Base-by-base conservation (phyloP, 2,113 vertebrate species). In the Suncus etruscus region DNA sequence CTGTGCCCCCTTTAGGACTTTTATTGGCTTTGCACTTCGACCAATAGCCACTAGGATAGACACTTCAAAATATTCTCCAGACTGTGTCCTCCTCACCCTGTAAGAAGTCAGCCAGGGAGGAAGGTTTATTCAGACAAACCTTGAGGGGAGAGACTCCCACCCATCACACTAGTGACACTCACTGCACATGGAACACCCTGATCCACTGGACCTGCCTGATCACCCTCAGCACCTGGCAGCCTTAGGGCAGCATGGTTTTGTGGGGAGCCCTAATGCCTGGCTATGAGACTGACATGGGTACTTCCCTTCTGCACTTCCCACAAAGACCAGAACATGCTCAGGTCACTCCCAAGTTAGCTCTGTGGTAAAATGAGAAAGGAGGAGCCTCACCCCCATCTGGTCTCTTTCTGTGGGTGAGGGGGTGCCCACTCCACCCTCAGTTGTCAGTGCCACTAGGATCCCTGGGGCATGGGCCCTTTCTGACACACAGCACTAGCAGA, bases 141-240 rank as follows among this genome's bases (percentile, higher is more conserved):
- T 1, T 1, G 3, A 27, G 50, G 50, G 24, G 45, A 69, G 50
- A 16, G 39, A 79, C n/a, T 11, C 6, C 14, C 2, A 9, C 8
- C 11, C 8, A 6, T 10, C 15, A 2, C 4, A 10, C 1, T 0
- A 11, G 22, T 25, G 10, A 65, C 63, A 20, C 25, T 25, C 27
- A 6, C 29, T 39, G 39, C 39, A 39, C 80, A 47, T 8, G 2
- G 32, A 22, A 3, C 0, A 0, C 22, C 16, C 0, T 5, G 68
- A 7, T 1, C 58, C 18, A 61, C 58, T 61, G 58, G 58, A 16
- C 58, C 16, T 22, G 58, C 20, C 32, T 3, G 0, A 9, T 12
- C 58, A 47, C 5, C 5, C 8, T 39, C 0, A 47, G 48, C 66
- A 2, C 14, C 10, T 77, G 54, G 50, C 20, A 85, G 86, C 72